These are phyloP conservation scores for Trachelus troglodyta DNA, from an alignment of 2,888 invertebrate species.

Conservation along the genomic window DNA sequence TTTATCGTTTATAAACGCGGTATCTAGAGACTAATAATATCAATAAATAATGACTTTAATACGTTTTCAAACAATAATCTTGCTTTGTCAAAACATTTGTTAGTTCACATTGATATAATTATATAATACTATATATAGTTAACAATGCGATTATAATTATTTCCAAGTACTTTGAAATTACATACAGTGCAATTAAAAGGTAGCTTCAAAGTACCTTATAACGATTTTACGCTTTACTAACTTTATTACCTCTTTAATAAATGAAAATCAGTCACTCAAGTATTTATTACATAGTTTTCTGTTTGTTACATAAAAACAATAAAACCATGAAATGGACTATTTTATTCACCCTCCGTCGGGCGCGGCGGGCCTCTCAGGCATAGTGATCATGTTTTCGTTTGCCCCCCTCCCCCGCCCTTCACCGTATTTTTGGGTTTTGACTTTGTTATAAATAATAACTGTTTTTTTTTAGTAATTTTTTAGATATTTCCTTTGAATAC, in stretches of 20 bases:
- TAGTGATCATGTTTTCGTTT: too few relatives aligned
- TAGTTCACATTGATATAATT: not conserved
- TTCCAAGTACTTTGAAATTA: not conserved
- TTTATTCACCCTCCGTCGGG: not conserved
- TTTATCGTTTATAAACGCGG: not conserved
- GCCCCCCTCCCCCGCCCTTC: too few relatives aligned
- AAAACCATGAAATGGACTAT: not conserved
- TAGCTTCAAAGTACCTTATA: not conserved
- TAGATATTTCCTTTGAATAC: too few relatives aligned
- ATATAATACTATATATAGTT: not conserved
- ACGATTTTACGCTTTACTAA: constrained; percentile 1
- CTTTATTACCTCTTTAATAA: constrained; percentile 19
- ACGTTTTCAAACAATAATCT: not conserved
- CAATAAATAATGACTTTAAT: not conserved
- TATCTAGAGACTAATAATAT: not conserved
- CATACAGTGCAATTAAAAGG: not conserved
- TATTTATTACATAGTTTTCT: not conserved
- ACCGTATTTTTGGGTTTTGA: too few relatives aligned
- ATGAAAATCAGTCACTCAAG: constrained; percentile 11
- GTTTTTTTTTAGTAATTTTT: too few relatives aligned
- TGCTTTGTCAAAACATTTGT: not conserved
- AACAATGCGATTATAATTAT: constrained; percentile 8
- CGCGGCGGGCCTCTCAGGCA: too few relatives aligned
- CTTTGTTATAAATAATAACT: too few relatives aligned
- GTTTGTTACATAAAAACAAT: not conserved